Conservation (phyloP, 1,140 invertebrate genomes). For the Oryzaephilus surinamensis region DNA sequence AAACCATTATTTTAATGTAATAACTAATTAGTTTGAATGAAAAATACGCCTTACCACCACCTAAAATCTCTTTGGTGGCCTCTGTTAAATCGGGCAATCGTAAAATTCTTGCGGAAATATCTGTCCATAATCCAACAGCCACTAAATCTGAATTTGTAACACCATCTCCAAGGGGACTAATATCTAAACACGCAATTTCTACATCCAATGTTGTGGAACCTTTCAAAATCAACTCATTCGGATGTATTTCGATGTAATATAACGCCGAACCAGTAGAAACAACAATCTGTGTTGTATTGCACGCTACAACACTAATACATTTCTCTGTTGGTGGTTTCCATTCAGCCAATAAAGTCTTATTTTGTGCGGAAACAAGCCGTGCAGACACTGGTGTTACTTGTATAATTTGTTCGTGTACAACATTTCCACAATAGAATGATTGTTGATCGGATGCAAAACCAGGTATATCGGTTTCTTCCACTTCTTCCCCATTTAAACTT, state of each 20-base stretch:
- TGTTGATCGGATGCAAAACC: constrained; percentile 86
- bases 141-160: constrained; percentile 59
- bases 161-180: constrained; percentile 67
- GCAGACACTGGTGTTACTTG: constrained; percentile 64
- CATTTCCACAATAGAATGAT: constrained; percentile 89
- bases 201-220: constrained; percentile 64
- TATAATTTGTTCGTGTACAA: constrained; percentile 65
- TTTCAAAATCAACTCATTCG: constrained; percentile 53
- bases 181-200: constrained; percentile 94
- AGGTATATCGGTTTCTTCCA: constrained; percentile 88
- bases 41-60: constrained; percentile 55
- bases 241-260: constrained; percentile 77
- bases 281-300: constrained; percentile 72
- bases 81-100: constrained; percentile 66
- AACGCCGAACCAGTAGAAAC: constrained; percentile 81
- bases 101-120: constrained; percentile 84
- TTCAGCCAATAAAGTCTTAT: constrained; percentile 57
- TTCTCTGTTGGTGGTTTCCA: constrained; percentile 69
- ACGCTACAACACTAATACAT: constrained; percentile 80
- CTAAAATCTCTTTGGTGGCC: constrained; percentile 74
- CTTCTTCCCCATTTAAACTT: constrained; percentile 84
- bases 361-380: constrained; percentile 53
- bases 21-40: not conserved
- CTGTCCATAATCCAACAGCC: constrained; percentile 94
- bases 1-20: constrained; percentile 9